Evolutionary conservation across 1,140 invertebrate species (phyloP), one percentile per base, ranked within the genome.

Genomic region (Atta cephalotes): DNA sequence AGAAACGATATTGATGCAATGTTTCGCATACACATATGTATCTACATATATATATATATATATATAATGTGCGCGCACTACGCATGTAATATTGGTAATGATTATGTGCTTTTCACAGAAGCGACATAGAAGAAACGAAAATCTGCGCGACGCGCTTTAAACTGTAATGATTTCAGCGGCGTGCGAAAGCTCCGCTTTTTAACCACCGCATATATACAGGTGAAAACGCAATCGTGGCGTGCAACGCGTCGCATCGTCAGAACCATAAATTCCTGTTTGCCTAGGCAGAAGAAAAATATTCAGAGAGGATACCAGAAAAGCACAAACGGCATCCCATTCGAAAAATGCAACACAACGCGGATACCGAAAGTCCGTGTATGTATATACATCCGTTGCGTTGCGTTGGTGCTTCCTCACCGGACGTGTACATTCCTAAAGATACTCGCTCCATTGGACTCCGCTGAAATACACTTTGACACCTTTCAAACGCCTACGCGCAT

Each of bases 401-500:
- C 28, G 28, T 31, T 31, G 28, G 21, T 3, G 0, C 65, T 28
- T 62, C 39, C 21, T 39, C 45, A 18, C 12, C 49, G 80, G 39
- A 39, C 65, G 16, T n/a, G 74, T 53, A 58, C 49, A 31, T 28
- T 62, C 39, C 28, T 60, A 51, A 49, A 60, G 51, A 58, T 60
- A 74, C 58, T 62, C 39, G 63, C 72, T 77, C 60, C 82, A 78
- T 85, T 85, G 82, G 82, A 79, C 31, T 18, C 49, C 28, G 16
- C 31, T 16, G 31, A 63, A 60, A 78, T 63, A 35, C 58, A 70
- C 84, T 81, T 65, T 82, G 84, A 82, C 84, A 74, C 39, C 58
- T 88, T 82, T 88, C 82, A 85, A 9, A 65, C 60, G 72, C 45
- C 60, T 85, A 58, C 21, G 49, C 82, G 72, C 82, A 85, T 85